Base-by-base conservation (phyloP, 2,113 vertebrate species). In the Oreochromis tanganicae region DNA sequence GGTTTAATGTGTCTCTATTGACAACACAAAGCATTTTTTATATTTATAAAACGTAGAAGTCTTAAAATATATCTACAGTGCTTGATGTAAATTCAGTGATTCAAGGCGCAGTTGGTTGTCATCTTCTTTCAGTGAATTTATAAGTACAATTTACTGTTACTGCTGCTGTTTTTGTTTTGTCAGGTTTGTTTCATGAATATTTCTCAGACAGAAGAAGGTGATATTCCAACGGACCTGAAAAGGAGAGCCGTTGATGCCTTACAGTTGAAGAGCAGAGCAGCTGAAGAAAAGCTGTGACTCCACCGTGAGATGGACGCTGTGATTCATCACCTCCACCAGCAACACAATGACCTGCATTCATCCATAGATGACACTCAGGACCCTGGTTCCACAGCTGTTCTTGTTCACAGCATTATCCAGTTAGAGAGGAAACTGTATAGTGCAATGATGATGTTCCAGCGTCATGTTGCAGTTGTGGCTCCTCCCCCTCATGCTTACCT, bases 311-410 rank as follows among this genome's bases (percentile, higher is more conserved):
- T 54, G 52, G 0, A 54, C 5, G 0, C 52, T 54, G 52, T 54
- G 52, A 54, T n/a, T 54, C 50, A 54, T 54, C 50, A 54, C 0
- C 17, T 52, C 50, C 17, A 54, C 19, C 2, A 54, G 50, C 50
- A 3, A n/a, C 50, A 54, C 50, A 54, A 4, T 54, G 0, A 54
- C 19, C 9, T 54, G 19, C 0, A 54, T 54, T n/a, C 1, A 54
- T n/a, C 50, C 1, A n/a, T 3, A 54, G 19, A 54, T 0, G 3
- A n/a, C 52, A 54, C 19, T 10, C 19, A 5, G 9, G 19, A 54
- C 17, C 9, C 19, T 54, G 52, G 52, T 0, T 54, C 3, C 19
- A 21, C 19, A 21, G 19, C 52, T 54, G 19, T 2, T 54, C 50
- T 10, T 54, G 0, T n/a, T 54, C 19, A 52, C 7, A 52, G 48